phyloP scores from a whole-genome alignment of 2,113 vertebrate genomes.

The Cynocephalus volans region DNA sequence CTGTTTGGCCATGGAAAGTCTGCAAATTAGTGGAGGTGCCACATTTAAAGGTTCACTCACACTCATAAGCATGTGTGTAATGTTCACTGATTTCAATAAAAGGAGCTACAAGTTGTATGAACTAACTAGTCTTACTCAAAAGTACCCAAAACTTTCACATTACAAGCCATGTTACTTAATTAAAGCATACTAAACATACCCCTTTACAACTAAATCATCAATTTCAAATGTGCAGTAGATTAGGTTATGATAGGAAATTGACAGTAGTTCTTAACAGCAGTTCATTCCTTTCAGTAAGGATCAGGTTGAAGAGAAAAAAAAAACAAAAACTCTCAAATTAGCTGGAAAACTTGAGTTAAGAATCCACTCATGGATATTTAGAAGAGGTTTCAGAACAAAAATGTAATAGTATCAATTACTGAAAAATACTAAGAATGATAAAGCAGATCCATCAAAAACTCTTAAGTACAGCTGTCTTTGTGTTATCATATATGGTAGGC shows the following conservation, averaged over 20 bases:
- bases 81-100: neutral
- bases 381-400: neutral
- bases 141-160: neutral
- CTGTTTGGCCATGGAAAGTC: conserved; percentile 12
- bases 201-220: neutral
- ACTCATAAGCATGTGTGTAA: neutral
- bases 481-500: neutral
- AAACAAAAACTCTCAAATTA: neutral
- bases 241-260: neutral
- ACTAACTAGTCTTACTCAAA: neutral
- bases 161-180: neutral
- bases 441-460: neutral
- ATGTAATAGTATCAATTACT: neutral
- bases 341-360: neutral
- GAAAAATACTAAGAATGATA: neutral
- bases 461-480: neutral
- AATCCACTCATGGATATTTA: neutral
- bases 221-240: neutral
- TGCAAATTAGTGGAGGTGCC: neutral
- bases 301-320: neutral
- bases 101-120: neutral
- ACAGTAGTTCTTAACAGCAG: neutral
- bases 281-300: neutral
- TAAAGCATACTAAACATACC: neutral
- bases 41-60: neutral